Percentiles rank a stretch among this genome's conserved stretches.
These are phyloP conservation scores for Cephus rjabovi DNA, from an alignment of 2,888 invertebrate genomes.

Conservation along the genomic window DNA sequence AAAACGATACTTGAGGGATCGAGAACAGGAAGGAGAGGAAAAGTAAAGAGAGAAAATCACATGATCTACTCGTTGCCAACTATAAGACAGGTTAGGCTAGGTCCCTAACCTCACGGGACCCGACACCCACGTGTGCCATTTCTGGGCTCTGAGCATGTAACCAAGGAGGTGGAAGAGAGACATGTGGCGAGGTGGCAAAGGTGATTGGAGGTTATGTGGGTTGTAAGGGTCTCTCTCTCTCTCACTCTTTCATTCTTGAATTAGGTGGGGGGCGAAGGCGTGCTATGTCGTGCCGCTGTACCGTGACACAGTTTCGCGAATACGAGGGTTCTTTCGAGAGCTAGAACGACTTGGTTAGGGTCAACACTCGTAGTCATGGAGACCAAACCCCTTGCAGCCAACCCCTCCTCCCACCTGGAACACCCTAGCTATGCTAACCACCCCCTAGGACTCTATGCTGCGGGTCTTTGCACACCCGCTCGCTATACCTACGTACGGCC, in stretches of 20 bases:
- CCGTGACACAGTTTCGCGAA: slow-evolving; percentile 50
- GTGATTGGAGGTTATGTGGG: slow-evolving; percentile 7
- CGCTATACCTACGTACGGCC: not conserved
- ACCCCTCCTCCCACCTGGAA: slow-evolving; percentile 25
- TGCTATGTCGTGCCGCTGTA: slow-evolving; percentile 27
- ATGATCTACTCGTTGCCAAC: too few species aligned
- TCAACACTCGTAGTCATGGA: slow-evolving; percentile 63
- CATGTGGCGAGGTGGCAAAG: too few species aligned
- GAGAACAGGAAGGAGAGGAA: not conserved
- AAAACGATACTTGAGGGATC: too few species aligned
- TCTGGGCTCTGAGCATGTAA: not conserved
- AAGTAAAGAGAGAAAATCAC: not conserved
- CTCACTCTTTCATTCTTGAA: slow-evolving; percentile 11
- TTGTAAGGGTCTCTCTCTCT: slow-evolving; percentile 23
- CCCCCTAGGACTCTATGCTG: not conserved
- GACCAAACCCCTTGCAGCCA: slow-evolving; percentile 30
- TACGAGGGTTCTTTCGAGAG: slow-evolving; percentile 37
- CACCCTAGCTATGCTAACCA: not conserved
- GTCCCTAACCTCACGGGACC: too few species aligned
- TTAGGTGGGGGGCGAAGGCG: slow-evolving; percentile 27
- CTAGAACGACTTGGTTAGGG: slow-evolving; percentile 42
- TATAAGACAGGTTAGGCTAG: too few species aligned
- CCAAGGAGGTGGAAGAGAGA: not conserved
- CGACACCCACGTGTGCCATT: slow-evolving; percentile 5
- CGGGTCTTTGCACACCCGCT: not conserved